A percentile compares a stretch with the other conserved stretches of the same genome.
These are phyloP conservation scores for Drosophila mojavensis DNA, from an alignment of 1,140 invertebrate species.

Conservation along the genomic window DNA sequence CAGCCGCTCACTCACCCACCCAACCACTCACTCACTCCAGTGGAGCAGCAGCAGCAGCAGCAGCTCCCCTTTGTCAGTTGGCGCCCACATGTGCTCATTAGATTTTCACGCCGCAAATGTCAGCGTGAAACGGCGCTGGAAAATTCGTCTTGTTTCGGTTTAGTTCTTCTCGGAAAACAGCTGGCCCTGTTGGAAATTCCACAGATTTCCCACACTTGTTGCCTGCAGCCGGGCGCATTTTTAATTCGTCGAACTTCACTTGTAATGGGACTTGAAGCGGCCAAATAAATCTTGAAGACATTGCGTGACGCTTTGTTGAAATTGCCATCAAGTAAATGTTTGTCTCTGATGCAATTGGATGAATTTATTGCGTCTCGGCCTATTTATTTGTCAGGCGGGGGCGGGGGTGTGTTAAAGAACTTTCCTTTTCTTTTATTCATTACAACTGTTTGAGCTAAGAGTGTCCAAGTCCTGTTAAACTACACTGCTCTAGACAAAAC, in stretches of 20 bases:
- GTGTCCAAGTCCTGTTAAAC: neutral
- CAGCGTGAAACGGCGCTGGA: constrained; percentile 25
- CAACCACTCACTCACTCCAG: neutral
- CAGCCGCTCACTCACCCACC: constrained; percentile 8
- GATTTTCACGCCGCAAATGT: constrained; percentile 53
- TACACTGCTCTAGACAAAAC: neutral
- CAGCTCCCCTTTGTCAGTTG: constrained; percentile 11
- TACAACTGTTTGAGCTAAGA: neutral
- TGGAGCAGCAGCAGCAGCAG: neutral
- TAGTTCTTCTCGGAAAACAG: constrained; percentile 65
- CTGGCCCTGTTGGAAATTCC: constrained; percentile 44
- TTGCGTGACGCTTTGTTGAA: constrained; percentile 50
- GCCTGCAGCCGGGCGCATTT: constrained; percentile 35
- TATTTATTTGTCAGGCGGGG: constrained; percentile 38
- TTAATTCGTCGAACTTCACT: constrained; percentile 74
- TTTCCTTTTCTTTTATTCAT: neutral
- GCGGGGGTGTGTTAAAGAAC: neutral
- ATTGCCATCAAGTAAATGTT: constrained; percentile 46
- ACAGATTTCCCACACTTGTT: constrained; percentile 74
- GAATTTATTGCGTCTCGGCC: constrained; percentile 66
- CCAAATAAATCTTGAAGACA: constrained; percentile 63
- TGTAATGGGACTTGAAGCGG: constrained; percentile 75
- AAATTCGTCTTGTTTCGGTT: constrained; percentile 47
- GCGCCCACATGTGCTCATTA: constrained; percentile 46
- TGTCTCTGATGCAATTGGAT: constrained; percentile 67